Percentiles rank a stretch among this genome's conserved stretches.
These are phyloP conservation scores for Chloroclysta siterata DNA, from an alignment of 2,888 invertebrate species.

Conservation along the genomic window DNA sequence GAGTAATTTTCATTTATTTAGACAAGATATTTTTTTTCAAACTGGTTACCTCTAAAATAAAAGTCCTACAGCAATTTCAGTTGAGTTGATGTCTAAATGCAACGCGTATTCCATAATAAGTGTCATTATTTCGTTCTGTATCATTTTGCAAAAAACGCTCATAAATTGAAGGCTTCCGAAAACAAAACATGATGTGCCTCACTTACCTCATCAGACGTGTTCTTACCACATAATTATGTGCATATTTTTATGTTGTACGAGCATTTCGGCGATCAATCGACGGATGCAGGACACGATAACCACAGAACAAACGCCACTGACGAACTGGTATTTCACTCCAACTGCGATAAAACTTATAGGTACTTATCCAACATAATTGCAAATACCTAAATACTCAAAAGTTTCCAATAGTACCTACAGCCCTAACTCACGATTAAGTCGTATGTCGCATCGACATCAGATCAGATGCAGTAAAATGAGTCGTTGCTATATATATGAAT, in stretches of 20 bases:
- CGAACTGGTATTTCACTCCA: conserved; percentile 6
- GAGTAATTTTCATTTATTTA: no score
- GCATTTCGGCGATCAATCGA: conserved; percentile 32
- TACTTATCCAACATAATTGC: no score
- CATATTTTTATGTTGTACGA: conserved; percentile 30
- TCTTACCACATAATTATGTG: conserved; percentile 38
- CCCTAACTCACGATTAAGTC: no score
- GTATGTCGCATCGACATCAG: no score
- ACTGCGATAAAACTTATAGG: not conserved
- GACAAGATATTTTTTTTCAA: not conserved
- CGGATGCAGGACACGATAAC: conserved; percentile 48
- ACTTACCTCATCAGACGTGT: conserved; percentile 34
- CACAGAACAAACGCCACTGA: not conserved
- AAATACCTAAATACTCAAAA: no score
- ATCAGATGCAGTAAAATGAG: no score
- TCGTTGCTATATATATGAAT: no score
- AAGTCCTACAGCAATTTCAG: not conserved
- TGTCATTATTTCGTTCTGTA: conserved; percentile 16
- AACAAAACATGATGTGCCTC: conserved; percentile 28
- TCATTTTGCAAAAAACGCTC: conserved; percentile 22
- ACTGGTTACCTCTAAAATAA: no score
- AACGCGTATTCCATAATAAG: conserved; percentile 9
- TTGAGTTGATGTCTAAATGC: conserved; percentile 7
- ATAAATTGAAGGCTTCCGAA: conserved; percentile 29
- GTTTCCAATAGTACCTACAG: no score